Percentiles rank a stretch among this genome's conserved stretches.
These are phyloP conservation scores for Chalcis sispes DNA, from an alignment of 2,888 invertebrate species.

Conservation along the genomic window DNA sequence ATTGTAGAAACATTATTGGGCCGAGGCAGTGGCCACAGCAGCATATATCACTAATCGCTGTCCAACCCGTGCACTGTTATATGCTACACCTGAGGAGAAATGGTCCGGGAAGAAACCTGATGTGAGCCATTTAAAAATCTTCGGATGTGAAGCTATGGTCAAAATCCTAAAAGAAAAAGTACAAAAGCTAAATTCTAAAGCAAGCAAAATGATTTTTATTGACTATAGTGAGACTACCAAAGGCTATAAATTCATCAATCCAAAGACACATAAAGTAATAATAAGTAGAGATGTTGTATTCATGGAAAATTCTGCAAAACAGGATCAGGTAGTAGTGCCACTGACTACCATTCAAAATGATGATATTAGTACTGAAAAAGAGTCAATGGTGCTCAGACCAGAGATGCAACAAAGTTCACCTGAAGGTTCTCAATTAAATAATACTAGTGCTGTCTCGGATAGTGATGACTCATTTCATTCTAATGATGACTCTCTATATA, in stretches of 20 bases:
- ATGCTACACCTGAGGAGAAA: background rate
- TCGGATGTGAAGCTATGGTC: background rate
- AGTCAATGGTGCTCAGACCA: too few species aligned
- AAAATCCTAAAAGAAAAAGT: too few species aligned
- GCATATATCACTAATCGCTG: background rate
- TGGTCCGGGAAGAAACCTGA: background rate
- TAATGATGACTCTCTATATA: background rate
- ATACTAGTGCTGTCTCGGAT: too few species aligned
- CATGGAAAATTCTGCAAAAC: background rate
- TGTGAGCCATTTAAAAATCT: background rate
- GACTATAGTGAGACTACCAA: background rate
- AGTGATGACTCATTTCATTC: background rate
- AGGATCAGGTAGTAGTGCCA: too few species aligned
- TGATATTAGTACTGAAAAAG: too few species aligned
- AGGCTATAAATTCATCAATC: background rate
- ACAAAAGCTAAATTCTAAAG: background rate
- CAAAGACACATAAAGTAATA: background rate
- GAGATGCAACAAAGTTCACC: too few species aligned
- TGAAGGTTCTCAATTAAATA: too few species aligned
- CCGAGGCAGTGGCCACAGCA: background rate
- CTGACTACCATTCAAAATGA: too few species aligned
- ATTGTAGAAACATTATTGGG: background rate
- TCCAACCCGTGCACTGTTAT: background rate
- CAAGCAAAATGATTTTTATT: background rate
- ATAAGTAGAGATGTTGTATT: background rate